A percentile compares a stretch with the other conserved stretches of the same genome.
Evolutionary conservation across 2,797 vertebrate genomes (phyloP).

Genomic region (Chaetophractus vellerosus): DNA sequence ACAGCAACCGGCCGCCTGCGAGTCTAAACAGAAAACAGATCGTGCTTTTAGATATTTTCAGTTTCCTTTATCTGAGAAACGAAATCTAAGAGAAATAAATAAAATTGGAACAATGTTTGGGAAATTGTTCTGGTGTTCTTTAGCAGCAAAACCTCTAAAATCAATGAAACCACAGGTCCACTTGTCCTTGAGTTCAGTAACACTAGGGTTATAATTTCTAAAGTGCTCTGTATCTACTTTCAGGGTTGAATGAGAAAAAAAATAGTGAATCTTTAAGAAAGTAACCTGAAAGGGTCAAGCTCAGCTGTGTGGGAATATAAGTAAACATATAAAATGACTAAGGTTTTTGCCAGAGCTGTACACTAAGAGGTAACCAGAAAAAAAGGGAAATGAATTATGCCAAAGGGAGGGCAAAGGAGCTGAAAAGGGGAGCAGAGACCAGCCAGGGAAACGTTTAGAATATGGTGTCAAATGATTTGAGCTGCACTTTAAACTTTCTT

Average conservation of each 20-base stretch:
- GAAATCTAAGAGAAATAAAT: constrained; percentile 21
- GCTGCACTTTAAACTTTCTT: not conserved
- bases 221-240: not conserved
- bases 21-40: constrained; percentile 89
- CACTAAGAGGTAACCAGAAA: not conserved
- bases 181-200: not conserved
- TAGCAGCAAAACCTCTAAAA: constrained; percentile 46
- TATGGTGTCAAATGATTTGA: not conserved
- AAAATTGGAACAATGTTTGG: not conserved
- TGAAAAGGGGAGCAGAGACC: not conserved
- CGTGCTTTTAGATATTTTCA: not conserved
- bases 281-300: not conserved
- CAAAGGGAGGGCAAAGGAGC: not conserved
- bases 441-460: not conserved
- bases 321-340: not conserved
- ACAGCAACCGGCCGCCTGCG: constrained; percentile 90
- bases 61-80: constrained; percentile 33
- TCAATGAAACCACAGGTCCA: not conserved
- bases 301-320: not conserved
- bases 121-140: not conserved
- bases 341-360: not conserved
- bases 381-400: not conserved
- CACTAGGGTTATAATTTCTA: not conserved
- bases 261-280: constrained; percentile 34
- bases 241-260: not conserved